phyloP scores from a whole-genome alignment of 2,888 invertebrate species.

The Omphaloscelis lunosa region DNA sequence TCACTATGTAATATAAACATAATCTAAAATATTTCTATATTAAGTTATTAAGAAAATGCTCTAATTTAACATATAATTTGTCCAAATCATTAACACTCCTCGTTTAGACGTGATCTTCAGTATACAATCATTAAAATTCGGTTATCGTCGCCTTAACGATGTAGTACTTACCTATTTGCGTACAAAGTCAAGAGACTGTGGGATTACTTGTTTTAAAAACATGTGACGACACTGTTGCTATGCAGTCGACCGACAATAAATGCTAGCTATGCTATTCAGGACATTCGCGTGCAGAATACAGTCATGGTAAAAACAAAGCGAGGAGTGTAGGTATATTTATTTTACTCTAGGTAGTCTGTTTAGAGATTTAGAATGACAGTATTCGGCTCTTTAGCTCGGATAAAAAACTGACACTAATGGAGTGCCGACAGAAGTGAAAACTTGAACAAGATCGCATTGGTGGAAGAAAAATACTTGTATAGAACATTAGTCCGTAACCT shows the following conservation, averaged over 20 bases:
- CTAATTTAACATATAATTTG: too few species aligned
- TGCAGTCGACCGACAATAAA: neutral
- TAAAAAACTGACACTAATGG: too few species aligned
- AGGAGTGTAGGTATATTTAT: slow-evolving; percentile 8
- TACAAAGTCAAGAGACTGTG: neutral
- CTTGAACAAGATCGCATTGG: too few species aligned
- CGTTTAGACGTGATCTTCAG: too few species aligned
- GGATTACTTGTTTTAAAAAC: slow-evolving; percentile 16
- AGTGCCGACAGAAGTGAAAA: too few species aligned
- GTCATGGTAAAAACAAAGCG: neutral
- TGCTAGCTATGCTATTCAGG: neutral
- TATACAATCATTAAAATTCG: too few species aligned
- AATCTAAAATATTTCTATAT: too few species aligned
- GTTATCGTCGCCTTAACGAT: neutral
- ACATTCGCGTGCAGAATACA: slow-evolving; percentile 14
- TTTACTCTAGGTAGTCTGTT: neutral
- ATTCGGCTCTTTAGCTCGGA: neutral
- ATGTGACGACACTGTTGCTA: slow-evolving; percentile 23
- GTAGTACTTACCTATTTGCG: neutral
- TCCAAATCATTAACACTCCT: too few species aligned
- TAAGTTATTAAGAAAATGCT: too few species aligned
- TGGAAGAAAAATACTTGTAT: too few species aligned
- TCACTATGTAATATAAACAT: too few species aligned
- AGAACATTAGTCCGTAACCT: too few species aligned
- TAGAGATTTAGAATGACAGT: neutral